Conservation (phyloP, 2,113 vertebrate species). For the Dissostichus mawsoni region DNA sequence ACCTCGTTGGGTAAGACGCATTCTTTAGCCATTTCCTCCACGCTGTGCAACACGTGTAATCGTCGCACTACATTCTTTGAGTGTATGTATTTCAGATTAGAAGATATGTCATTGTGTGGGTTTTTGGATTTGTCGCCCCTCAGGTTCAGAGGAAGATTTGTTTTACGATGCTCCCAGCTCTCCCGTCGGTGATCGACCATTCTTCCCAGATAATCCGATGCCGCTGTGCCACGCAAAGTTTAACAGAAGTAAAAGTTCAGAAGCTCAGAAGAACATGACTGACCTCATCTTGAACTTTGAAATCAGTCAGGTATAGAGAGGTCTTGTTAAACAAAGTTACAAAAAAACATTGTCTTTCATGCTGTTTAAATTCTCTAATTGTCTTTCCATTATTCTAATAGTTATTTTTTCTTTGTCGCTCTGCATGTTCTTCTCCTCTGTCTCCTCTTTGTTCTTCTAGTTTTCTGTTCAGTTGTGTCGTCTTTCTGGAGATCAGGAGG, state of each 20-base stretch:
- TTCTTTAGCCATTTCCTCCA: not conserved
- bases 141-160: slow-evolving; percentile 92
- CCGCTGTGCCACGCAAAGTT: slow-evolving; percentile 65
- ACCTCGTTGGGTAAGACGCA: slow-evolving; percentile 82
- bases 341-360: not conserved
- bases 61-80: not conserved
- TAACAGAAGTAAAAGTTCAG: slow-evolving; percentile 77
- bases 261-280: slow-evolving; percentile 91
- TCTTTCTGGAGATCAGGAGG: slow-evolving; percentile 81
- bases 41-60: not conserved
- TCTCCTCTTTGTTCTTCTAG: slow-evolving; percentile 71
- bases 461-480: slow-evolving; percentile 91
- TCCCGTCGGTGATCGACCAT: slow-evolving; percentile 86
- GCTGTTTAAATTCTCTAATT: not conserved
- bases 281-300: slow-evolving; percentile 90
- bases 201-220: slow-evolving; percentile 83
- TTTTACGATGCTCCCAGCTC: slow-evolving; percentile 95
- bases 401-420: not conserved
- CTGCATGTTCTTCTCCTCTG: not conserved
- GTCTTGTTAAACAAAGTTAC: not conserved
- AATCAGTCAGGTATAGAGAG: slow-evolving; percentile 88
- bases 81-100: slow-evolving; percentile 11
- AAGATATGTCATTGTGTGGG: not conserved
- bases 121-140: slow-evolving; percentile 11
- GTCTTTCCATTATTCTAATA: not conserved